Evolutionary conservation across 37 sponge, comb jelly and placozoan genomes (phyloP), one percentile per base, ranked within the genome.

Genomic region (Eunapius fragilis): DNA sequence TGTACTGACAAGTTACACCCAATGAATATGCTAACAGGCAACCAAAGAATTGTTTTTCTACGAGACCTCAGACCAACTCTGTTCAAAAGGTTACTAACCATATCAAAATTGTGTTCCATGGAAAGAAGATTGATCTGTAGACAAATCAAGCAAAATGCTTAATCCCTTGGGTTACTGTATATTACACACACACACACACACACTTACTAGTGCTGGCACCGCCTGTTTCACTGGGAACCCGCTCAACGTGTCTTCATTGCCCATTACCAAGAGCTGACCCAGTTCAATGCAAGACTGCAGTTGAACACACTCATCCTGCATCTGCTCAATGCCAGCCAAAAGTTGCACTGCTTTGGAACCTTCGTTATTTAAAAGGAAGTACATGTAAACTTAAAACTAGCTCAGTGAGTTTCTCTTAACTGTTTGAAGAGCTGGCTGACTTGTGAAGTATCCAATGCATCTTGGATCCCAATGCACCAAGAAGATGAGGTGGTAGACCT

Each of bases 201-300:
- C 9, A 82, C 92, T 88, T 41, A 95, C 96, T 84, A 98, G 89
- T 23, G 91, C 87, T 17, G 99, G 99, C 17, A 98, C 95, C 37
- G 91, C 89, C 67, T 92, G 92, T 74, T 95, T 91, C 31, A 96
- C 90, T 22, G 99, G 99, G 72, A 98, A 95, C 25, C 99, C 97
- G 86, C 88, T 91, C 41, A 98, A 85, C 3, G 97, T 98, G 6
- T 98, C 97, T 74, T 96, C 99, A 80, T 96, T 96, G 24, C 99
- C 99, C 95, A 98, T 96, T 69, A 98, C 94, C 76, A 98, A 87
- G 58, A 98, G 84, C 81, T 95, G 96, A 48, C 96, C 92, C 69
- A 95, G 71, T 79, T 95, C 96, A 49, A 95, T 92, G 71, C 89
- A 89, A 32, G 96, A 87, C 85, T 95, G 93, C 32, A 93, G 84